phyloP scores from a whole-genome alignment of 2,797 vertebrate genomes.

The Morus bassanus region DNA sequence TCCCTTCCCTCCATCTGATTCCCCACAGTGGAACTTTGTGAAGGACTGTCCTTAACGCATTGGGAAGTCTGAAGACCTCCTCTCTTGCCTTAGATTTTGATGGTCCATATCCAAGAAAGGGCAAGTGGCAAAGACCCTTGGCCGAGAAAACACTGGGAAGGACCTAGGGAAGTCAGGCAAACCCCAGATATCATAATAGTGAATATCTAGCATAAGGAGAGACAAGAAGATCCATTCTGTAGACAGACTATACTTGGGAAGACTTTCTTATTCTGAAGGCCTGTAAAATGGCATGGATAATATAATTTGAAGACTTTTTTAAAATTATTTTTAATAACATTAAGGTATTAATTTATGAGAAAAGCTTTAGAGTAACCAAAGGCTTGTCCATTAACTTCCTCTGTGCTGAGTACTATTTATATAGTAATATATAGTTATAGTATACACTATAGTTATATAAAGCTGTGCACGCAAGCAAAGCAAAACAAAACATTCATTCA shows the following conservation, averaged over 20 bases:
- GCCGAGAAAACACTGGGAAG: background rate
- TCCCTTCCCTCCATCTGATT: background rate
- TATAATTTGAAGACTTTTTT: slow-evolving; percentile 15
- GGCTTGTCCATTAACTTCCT: background rate
- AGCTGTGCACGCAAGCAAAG: too few species aligned
- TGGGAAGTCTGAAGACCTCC: background rate
- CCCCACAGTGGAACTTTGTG: background rate
- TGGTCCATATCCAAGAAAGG: background rate
- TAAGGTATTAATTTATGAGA: background rate
- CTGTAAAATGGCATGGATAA: background rate
- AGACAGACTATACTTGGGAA: background rate
- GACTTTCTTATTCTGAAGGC: background rate
- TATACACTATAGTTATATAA: background rate
- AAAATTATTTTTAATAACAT: background rate
- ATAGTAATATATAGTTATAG: background rate
- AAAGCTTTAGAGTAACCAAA: background rate
- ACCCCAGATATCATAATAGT: background rate
- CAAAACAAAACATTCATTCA: background rate
- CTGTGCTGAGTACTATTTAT: background rate
- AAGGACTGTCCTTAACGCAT: background rate
- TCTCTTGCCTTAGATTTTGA: background rate
- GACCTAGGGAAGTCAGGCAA: background rate
- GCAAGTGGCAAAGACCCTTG: background rate
- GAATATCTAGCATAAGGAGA: background rate
- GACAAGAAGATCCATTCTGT: background rate